Evolutionary conservation across 2,113 vertebrate species (phyloP), one percentile per base, ranked within the genome.

Genomic region (Otolemur garnettii): DNA sequence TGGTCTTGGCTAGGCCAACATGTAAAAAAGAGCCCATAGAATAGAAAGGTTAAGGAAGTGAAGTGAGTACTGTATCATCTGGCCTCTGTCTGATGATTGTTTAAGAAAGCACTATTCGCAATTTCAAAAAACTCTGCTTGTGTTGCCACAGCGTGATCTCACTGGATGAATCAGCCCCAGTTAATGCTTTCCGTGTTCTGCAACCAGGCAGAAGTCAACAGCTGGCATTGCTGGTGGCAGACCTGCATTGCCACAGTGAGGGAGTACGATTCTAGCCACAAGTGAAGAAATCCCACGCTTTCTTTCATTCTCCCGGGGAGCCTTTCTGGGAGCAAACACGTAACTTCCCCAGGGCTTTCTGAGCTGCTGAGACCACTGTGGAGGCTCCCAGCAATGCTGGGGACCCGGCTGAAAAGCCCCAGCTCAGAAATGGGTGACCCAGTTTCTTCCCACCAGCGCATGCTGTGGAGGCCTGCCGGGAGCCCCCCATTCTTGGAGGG

Each of bases 171-270:
- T 2, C n/a, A 42, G 64, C 57, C 50, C 24, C 0, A 0, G 69
- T 6, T 26, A 59, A 38, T 13, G 24, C 53, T 4, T 6, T 88
- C 82, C 80, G 91, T 72, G 69, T 82, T 62, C n/a, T 50, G 7
- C 21, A 55, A 26, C 64, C 78, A 18, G 55, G n/a, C 4, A 21
- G 19, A 77, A 72, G 87, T 17, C 5, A 5, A 33, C 28, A 33
- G n/a, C 45, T 35, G 18, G 84, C 2, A 0, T 62, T 87, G 87
- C 69, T 87, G 33, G 69, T 13, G 64, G 53, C n/a, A 64, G 35
- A 68, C 35, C 10, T 0, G 0, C 6, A 1, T 18, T 68, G 69
- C 59, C 42, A 45, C 62, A 13, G 1, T 0, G 10, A n/a, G 7
- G 5, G 9, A 35, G 38, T 21, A 26, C 19, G 6, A 10, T 77